These are phyloP conservation scores for Dolomedes plantarius DNA, from an alignment of 2,888 invertebrate species.

Conservation along the genomic window DNA sequence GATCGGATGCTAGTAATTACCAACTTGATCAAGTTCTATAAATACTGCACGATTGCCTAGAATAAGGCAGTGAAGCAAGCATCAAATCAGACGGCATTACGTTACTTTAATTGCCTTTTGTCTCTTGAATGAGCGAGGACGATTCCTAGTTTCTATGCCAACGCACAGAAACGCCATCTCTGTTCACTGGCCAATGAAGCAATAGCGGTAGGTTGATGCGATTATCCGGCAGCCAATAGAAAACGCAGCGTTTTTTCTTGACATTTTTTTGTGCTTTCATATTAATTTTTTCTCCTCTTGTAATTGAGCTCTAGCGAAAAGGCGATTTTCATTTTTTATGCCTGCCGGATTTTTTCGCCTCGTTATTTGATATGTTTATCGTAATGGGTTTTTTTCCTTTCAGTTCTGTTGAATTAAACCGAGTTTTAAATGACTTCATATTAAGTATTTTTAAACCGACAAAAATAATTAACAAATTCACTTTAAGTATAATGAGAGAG, in stretches of 20 bases:
- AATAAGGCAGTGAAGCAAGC: constrained; percentile 43
- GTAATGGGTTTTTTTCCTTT: background rate
- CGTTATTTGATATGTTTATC: constrained; percentile 11
- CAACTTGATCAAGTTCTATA: constrained; percentile 55
- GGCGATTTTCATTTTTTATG: constrained; percentile 11
- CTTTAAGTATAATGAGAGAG: background rate
- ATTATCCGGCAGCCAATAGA: constrained; percentile 65
- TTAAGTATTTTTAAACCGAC: constrained; percentile 18
- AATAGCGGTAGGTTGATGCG: constrained; percentile 47
- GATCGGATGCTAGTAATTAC: constrained; percentile 38
- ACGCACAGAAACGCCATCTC: constrained; percentile 75
- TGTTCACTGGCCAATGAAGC: constrained; percentile 75
- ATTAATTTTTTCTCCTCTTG: constrained; percentile 19
- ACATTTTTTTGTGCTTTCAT: background rate
- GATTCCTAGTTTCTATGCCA: constrained; percentile 47
- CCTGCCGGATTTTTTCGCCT: background rate
- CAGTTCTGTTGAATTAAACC: constrained; percentile 24
- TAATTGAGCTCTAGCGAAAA: constrained; percentile 26
- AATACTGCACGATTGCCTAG: constrained; percentile 51
- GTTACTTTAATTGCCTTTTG: constrained; percentile 70
- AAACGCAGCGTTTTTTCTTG: constrained; percentile 14
- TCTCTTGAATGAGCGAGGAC: constrained; percentile 58
- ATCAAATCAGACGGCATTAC: constrained; percentile 53
- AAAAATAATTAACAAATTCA: background rate
- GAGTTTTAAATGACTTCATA: constrained; percentile 49